A percentile compares a stretch with the other conserved stretches of the same genome.
phyloP scores from a whole-genome alignment of 37 sponge, comb jelly and placozoan genomes.

The Oscarella lobularis region DNA sequence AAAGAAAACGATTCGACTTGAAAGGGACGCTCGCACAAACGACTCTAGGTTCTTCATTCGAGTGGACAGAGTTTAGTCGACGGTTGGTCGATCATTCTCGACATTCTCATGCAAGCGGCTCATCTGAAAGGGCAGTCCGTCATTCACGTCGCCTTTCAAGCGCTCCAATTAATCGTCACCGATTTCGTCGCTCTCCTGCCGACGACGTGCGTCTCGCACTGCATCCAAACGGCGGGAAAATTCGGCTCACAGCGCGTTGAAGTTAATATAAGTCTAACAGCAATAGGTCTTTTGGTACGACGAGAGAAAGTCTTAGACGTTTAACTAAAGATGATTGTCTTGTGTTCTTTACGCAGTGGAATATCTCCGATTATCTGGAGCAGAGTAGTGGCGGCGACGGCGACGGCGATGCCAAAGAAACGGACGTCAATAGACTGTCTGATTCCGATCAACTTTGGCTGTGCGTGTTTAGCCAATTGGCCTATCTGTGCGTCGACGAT shows the following conservation, averaged over 20 bases:
- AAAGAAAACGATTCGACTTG: background rate
- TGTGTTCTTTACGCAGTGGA: constrained; percentile 47
- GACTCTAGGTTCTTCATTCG: constrained; percentile 42
- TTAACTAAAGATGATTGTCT: background rate
- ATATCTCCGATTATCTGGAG: constrained; percentile 75
- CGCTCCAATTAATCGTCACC: constrained; percentile 72
- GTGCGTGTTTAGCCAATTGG: constrained; percentile 22
- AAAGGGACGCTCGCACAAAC: background rate
- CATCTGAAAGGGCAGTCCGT: constrained; percentile 2
- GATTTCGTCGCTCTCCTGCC: constrained; percentile 78
- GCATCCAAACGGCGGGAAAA: constrained; percentile 43
- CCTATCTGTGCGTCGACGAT: constrained; percentile 78
- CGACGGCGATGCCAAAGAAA: background rate
- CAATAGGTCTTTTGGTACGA: constrained; percentile 81
- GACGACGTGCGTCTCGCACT: constrained; percentile 41
- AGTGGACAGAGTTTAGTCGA: constrained; percentile 21
- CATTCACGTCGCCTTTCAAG: constrained; percentile 64
- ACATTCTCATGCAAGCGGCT: background rate
- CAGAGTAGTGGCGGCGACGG: constrained; percentile 52
- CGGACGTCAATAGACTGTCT: background rate
- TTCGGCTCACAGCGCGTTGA: constrained; percentile 78
- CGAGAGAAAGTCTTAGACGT: background rate
- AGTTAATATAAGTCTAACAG: constrained; percentile 87
- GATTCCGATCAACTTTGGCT: constrained; percentile 3
- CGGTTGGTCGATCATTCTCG: background rate